Evolutionary conservation across 2,888 invertebrate genomes (phyloP), one percentile per base, ranked within the genome.

Genomic region (Anthrax anthrax): DNA sequence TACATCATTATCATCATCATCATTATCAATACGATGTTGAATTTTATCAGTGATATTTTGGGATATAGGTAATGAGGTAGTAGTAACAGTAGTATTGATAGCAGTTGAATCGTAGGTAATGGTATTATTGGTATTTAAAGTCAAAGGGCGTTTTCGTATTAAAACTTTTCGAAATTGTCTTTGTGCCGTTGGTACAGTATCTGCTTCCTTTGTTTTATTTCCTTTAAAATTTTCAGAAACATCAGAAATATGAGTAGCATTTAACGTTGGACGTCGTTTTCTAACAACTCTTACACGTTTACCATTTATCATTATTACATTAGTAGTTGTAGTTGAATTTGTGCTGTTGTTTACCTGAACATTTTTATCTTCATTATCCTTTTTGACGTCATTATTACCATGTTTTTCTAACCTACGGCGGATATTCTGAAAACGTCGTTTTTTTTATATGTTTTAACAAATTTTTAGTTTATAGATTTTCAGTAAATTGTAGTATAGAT

Each of bases 361-460:
- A 17, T 18, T 36, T 38, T 44, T 38, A 6, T 6, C 5, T 6
- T 54, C 44, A 41, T 34, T 19, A 19, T 41, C 48, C 50, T 51
- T 51, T 55, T 57, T 53, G 52, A 51, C 43, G 50, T 48, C 42
- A 50, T 27, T 41, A n/a, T 46, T 29, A 37, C 18, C 41, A 36
- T 16, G 23, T 40, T n/a, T 41, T 29, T 36, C 37, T 19, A 18
- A 37, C 37, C 34, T 42, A 14, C 16, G 18, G 41, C 23, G 16
- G 16, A 27, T 41, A 37, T 32, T 65, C 65, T 66, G 65, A 66
- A 66, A 66, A 61, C 65, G 65, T 58, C 64, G 64, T 60, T 60
- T 64, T 60, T 59, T 61, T 63, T n/a, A n/a, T n/a, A n/a, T n/a
- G n/a, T n/a, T n/a, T n/a, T n/a, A n/a, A n/a, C n/a, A n/a, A n/a